These are phyloP conservation scores for Cyrtorhinus lividipennis DNA, from an alignment of 1,140 invertebrate genomes.

Conservation along the genomic window DNA sequence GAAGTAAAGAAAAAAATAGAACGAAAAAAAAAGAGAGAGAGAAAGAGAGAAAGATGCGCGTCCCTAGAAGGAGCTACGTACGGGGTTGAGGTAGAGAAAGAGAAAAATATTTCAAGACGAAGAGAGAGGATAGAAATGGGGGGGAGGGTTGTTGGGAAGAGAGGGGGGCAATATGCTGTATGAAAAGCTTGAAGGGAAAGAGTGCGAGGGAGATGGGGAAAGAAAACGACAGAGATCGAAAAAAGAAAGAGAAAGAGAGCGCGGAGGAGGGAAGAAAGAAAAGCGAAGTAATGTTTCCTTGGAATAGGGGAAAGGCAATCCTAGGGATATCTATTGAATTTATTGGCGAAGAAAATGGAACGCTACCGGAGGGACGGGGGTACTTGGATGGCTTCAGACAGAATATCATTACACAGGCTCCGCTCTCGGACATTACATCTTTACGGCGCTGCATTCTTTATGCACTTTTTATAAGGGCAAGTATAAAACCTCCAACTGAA, in stretches of 20 bases:
- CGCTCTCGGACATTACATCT: slow-evolving; percentile 17
- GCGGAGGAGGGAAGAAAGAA: slow-evolving; percentile 8
- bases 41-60: slow-evolving; percentile 6
- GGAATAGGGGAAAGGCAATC: slow-evolving; percentile 7
- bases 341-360: slow-evolving; percentile 23
- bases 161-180: slow-evolving; percentile 21
- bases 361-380: background rate
- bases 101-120: slow-evolving; percentile 12
- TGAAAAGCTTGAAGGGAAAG: slow-evolving; percentile 14
- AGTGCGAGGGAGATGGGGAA: too few relatives aligned
- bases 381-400: slow-evolving; percentile 17
- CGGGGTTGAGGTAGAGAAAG: background rate
- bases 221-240: background rate
- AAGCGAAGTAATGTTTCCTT: slow-evolving; percentile 13
- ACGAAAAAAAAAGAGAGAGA: background rate
- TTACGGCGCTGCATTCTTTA: slow-evolving; percentile 19
- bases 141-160: slow-evolving; percentile 10
- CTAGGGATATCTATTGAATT: slow-evolving; percentile 23
- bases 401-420: slow-evolving; percentile 21
- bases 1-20: background rate
- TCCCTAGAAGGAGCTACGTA: slow-evolving; percentile 2
- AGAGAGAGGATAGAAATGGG: slow-evolving; percentile 18
- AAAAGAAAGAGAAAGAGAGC: slow-evolving; percentile 3
- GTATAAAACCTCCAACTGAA: slow-evolving; percentile 8
- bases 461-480: slow-evolving; percentile 20